Evolutionary conservation across 2,113 vertebrate species (phyloP).

Genomic region (Odocoileus hemionus): DNA sequence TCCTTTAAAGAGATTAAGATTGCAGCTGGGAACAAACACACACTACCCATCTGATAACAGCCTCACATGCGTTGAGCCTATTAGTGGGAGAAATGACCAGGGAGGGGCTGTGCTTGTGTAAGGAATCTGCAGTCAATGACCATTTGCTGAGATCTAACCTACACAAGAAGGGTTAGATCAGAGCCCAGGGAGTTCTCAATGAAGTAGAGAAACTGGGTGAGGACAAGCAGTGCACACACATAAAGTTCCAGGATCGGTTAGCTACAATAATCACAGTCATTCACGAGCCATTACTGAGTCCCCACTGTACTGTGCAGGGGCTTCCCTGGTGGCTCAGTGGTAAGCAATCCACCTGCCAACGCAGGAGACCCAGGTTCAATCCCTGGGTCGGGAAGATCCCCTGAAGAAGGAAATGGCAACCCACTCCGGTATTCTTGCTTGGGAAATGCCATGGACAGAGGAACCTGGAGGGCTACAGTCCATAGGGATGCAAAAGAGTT

Average conservation of each 20-base stretch:
- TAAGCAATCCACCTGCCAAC: neutral
- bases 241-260: neutral
- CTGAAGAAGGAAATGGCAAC: neutral
- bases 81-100: neutral
- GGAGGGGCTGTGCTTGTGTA: neutral
- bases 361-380: neutral
- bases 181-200: neutral
- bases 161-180: neutral
- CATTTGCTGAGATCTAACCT: neutral
- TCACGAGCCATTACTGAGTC: neutral
- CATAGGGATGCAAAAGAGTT: neutral
- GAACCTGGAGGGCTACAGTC: neutral
- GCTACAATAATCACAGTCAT: neutral
- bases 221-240: neutral
- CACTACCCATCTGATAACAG: constrained; percentile 13
- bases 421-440: neutral
- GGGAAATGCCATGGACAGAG: neutral
- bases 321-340: neutral
- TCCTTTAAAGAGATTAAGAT: constrained; percentile 44
- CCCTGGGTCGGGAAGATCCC: neutral
- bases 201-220: neutral
- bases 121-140: neutral
- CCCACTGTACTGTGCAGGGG: neutral
- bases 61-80: neutral
- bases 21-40: neutral